A percentile compares a stretch with the other conserved stretches of the same genome.
Evolutionary conservation across 2,888 invertebrate genomes (phyloP).

Genomic region (Mesorhabditis spiculigera): DNA sequence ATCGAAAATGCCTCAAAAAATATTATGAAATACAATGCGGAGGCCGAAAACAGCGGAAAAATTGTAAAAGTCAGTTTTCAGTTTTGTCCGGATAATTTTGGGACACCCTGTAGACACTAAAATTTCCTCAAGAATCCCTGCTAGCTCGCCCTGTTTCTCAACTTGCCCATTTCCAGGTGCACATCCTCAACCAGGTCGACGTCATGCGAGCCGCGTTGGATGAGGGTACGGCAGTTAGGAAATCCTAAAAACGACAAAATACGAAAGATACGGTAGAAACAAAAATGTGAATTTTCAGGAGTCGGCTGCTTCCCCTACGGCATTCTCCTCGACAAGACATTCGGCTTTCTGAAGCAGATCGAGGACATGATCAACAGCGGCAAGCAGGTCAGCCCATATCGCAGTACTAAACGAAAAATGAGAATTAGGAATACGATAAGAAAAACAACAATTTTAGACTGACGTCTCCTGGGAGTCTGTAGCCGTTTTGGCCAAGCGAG

Average conservation of each 20-base stretch:
- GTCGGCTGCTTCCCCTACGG: conserved; percentile 57
- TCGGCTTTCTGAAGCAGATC: conserved; percentile 36
- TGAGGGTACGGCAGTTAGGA: conserved; percentile 36
- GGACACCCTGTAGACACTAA: no score
- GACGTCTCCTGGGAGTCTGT: conserved; percentile 43
- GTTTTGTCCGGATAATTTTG: no score
- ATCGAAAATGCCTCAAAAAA: no score
- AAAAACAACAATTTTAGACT: conserved; percentile 11
- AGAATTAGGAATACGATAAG: neutral
- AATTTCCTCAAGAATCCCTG: neutral
- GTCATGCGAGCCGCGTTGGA: conserved; percentile 53
- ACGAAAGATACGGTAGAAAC: conserved; percentile 8
- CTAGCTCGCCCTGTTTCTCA: neutral
- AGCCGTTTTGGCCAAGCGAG: conserved; percentile 42
- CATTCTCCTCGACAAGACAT: conserved; percentile 46
- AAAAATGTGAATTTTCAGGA: conserved; percentile 25
- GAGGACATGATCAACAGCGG: conserved; percentile 32
- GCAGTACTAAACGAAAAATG: neutral
- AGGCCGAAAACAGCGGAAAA: no score
- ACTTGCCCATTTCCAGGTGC: conserved; percentile 37
- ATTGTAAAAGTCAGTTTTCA: no score
- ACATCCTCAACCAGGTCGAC: conserved; percentile 55
- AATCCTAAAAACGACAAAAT: neutral
- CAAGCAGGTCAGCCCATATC: conserved; percentile 11
- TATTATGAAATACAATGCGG: no score